Percentiles rank a stretch among this genome's conserved stretches.
phyloP scores from a whole-genome alignment of 1,140 invertebrate genomes.

The Zaprionus inermis region DNA sequence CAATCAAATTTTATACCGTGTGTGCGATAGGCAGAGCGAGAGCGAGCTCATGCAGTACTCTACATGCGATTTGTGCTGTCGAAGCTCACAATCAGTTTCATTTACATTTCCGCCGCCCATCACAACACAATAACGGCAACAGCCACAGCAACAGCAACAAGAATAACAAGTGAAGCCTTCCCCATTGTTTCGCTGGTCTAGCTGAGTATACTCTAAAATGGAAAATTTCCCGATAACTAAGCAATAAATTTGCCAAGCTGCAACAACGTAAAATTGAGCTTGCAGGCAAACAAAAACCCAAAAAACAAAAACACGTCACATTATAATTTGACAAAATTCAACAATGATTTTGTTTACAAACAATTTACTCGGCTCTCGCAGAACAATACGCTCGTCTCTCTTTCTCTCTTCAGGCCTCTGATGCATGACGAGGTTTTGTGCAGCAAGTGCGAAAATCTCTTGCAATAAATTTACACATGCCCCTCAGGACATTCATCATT shows the following conservation, averaged over 20 bases:
- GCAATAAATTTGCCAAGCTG: constrained; percentile 33
- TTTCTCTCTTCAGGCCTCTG: not conserved
- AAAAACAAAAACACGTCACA: not conserved
- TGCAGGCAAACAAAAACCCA: not conserved
- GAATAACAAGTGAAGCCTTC: constrained; percentile 34
- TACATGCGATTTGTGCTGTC: constrained; percentile 40
- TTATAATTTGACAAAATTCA: not conserved
- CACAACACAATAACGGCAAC: constrained; percentile 22
- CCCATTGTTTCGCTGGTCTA: constrained; percentile 41
- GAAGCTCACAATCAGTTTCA: constrained; percentile 59
- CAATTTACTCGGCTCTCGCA: not conserved
- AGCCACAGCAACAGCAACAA: constrained; percentile 22
- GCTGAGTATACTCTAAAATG: constrained; percentile 34
- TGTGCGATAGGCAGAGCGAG: constrained; percentile 2
- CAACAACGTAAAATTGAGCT: constrained; percentile 37
- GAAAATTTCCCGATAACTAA: constrained; percentile 35
- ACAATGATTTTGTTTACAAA: not conserved
- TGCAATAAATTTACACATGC: constrained; percentile 2
- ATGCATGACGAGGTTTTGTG: not conserved
- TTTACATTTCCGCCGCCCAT: constrained; percentile 63
- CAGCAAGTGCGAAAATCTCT: constrained; percentile 1
- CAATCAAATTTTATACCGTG: constrained; percentile 78
- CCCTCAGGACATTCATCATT: not conserved
- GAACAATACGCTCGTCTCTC: not conserved
- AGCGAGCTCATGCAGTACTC: constrained; percentile 18